A percentile compares a stretch with the other conserved stretches of the same genome.
Evolutionary conservation across 2,113 vertebrate species (phyloP).

Genomic region (Hypanus sabinus): DNA sequence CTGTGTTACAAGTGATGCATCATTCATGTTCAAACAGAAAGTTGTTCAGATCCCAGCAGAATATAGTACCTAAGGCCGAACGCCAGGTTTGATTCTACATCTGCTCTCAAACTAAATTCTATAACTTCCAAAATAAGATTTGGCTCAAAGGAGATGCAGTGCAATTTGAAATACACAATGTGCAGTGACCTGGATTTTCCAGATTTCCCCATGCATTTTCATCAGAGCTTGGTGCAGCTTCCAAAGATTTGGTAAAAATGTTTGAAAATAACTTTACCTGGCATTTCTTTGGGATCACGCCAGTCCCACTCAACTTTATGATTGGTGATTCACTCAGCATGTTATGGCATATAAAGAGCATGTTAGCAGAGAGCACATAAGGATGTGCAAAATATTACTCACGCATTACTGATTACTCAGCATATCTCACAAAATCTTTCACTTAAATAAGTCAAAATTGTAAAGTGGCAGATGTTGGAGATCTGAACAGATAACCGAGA

Average conservation of each 20-base stretch:
- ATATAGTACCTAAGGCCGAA: neutral
- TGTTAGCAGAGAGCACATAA: neutral
- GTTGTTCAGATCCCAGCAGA: neutral
- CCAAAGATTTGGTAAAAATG: neutral
- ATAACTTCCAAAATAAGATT: neutral
- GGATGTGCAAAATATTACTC: neutral
- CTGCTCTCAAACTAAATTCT: neutral
- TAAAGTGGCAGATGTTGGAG: no score
- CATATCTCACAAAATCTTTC: neutral
- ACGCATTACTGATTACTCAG: neutral
- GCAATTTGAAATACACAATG: neutral
- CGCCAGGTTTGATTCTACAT: neutral
- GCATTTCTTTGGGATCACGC: neutral
- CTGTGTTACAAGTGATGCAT: neutral
- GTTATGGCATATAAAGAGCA: neutral
- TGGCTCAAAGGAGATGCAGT: neutral
- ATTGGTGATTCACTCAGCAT: neutral
- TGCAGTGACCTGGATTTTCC: neutral
- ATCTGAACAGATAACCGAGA: no score
- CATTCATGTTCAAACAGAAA: slow-evolving; percentile 27
- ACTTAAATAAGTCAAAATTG: neutral
- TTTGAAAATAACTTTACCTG: neutral
- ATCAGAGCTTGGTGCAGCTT: neutral
- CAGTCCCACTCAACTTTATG: neutral
- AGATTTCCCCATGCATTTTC: neutral